Evolutionary conservation across 2,797 vertebrate species (phyloP), one percentile per base, ranked within the genome.

Genomic region (Lateolabrax maculatus): DNA sequence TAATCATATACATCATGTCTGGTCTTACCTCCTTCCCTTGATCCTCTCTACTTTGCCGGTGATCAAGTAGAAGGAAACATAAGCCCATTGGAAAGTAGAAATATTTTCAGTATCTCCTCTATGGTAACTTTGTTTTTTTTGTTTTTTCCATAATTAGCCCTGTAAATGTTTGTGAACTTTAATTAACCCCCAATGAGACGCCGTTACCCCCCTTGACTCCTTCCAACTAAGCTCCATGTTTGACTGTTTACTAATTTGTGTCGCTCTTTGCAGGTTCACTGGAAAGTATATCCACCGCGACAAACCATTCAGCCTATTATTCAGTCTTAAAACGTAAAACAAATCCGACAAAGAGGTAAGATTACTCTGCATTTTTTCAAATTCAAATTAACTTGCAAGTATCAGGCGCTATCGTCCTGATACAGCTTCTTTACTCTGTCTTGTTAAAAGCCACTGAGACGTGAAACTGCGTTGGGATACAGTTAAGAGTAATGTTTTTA

Each of bases 151-250:
- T 39, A 62, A 62, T 72, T 34, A 57, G 36, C 9, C 13, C 9
- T 1, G 9, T 55, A 61, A 68, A 75, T 66, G 56, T 29, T 65
- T 18, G 5, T 55, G 4, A 52, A 46, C 58, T 64, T 77, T 52
- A 53, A 27, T 65, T 34, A 52, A 23, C 18, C 7, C 6, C 31
- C 36, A 46, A 8, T 52, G 36, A 64, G 41, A 75, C 19, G 13
- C 9, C 9, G 61, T 64, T 29, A 63, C 18, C 53, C 51, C 48
- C 44, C 41, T 46, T 44, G 51, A 43, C 11, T 51, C 11, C 19
- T 58, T 66, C 49, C 7, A 68, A 43, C 75, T 66, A 56, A 61
- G 7, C 44, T 23, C 60, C 29, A 31, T n/a, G 34, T 80, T 63
- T 37, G 3, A 52, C 31, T 36, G 19, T 62, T 63, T n/a, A 34